A percentile compares a stretch with the other conserved stretches of the same genome.
Evolutionary conservation across 2,888 invertebrate genomes (phyloP).

Genomic region (Thereva nobilitata): DNA sequence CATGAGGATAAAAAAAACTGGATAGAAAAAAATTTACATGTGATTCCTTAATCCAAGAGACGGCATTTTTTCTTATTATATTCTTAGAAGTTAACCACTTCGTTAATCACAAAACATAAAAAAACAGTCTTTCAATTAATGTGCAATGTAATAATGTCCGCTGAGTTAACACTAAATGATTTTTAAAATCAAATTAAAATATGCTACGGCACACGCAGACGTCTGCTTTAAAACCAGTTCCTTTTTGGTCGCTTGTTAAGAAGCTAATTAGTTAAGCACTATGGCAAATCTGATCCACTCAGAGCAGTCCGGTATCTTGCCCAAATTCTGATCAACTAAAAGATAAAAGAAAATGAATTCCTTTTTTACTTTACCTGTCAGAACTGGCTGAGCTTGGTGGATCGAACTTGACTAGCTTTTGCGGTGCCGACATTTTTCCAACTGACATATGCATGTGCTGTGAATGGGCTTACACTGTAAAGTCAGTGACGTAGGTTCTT

Average conservation of each 20-base stretch:
- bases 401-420: conserved; percentile 68
- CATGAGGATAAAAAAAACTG: not conserved
- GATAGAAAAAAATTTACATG: conserved; percentile 39
- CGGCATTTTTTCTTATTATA: conserved; percentile 34
- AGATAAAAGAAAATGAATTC: conserved; percentile 5
- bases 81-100: not conserved
- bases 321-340: conserved; percentile 24
- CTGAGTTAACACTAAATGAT: no score
- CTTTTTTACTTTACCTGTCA: conserved; percentile 70
- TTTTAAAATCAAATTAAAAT: no score
- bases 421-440: conserved; percentile 42
- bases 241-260: not conserved
- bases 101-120: not conserved
- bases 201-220: no score
- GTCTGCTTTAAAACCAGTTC: no score
- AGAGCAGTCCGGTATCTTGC: conserved; percentile 14
- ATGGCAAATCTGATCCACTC: conserved; percentile 10
- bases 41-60: conserved; percentile 38
- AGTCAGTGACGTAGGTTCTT: not conserved
- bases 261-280: conserved; percentile 17
- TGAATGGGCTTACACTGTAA: not conserved
- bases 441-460: not conserved
- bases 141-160: not conserved
- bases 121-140: conserved; percentile 4
- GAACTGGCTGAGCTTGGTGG: conserved; percentile 90